Percentiles rank a stretch among this genome's conserved stretches.
Conservation (phyloP, 2,888 invertebrate species). For the Synergus laeviventris region DNA sequence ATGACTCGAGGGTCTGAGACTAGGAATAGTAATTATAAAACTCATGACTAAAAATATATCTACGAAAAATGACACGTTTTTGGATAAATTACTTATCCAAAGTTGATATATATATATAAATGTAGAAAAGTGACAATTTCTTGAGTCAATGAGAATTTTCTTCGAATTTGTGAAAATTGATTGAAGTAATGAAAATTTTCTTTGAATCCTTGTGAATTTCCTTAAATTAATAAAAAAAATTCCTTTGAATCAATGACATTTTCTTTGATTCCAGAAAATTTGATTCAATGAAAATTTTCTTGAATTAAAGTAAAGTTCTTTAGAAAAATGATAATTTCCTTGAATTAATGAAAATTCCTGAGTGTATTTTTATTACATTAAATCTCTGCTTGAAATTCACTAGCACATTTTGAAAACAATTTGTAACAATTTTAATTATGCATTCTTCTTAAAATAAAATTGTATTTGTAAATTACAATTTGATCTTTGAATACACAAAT, state of each 20-base stretch:
- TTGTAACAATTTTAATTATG: neutral
- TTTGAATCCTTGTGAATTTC: too few species aligned
- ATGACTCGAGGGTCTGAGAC: neutral
- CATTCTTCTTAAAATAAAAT: neutral
- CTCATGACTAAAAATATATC: slow-evolving; percentile 33
- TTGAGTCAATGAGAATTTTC: too few species aligned
- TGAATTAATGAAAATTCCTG: too few species aligned
- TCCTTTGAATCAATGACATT: too few species aligned
- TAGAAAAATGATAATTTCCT: too few species aligned
- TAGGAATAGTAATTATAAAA: slow-evolving; percentile 34
- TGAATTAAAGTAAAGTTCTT: neutral
- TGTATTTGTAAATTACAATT: neutral
- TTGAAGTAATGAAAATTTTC: too few species aligned
- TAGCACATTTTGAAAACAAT: neutral
- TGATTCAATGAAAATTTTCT: too few species aligned
- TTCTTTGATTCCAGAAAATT: too few species aligned
- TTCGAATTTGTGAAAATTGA: too few species aligned
- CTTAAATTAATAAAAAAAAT: neutral
- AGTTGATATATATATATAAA: too few species aligned
- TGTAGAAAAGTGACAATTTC: too few species aligned
- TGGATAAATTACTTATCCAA: slow-evolving; percentile 22
- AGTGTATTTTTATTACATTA: too few species aligned
- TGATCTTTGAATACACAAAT: neutral
- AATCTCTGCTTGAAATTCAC: neutral
- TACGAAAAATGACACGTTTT: slow-evolving; percentile 49